phyloP scores from a whole-genome alignment of 2,113 vertebrate species.

The Cnemophilus loriae region DNA sequence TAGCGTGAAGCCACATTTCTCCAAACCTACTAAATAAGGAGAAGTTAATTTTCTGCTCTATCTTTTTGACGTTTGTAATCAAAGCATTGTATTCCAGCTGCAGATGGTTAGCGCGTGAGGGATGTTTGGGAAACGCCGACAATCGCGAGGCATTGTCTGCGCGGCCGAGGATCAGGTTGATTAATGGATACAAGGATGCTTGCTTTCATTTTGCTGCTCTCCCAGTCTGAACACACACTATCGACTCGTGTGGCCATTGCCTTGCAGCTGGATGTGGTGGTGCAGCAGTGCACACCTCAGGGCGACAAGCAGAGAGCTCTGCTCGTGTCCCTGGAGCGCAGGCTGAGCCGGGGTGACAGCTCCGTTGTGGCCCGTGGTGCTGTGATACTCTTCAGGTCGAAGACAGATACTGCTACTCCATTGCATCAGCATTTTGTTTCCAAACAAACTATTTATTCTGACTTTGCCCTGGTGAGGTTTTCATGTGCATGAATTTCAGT shows the following conservation, averaged over 20 bases:
- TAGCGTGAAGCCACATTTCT: slow-evolving; percentile 50
- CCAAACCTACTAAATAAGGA: slow-evolving; percentile 61
- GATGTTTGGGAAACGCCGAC: slow-evolving; percentile 23
- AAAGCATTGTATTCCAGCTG: slow-evolving; percentile 56
- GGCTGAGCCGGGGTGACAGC: neutral
- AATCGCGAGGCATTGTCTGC: slow-evolving; percentile 12
- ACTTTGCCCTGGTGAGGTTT: slow-evolving; percentile 1
- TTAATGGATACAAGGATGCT: slow-evolving; percentile 8
- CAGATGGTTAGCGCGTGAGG: slow-evolving; percentile 57
- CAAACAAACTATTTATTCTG: slow-evolving; percentile 8
- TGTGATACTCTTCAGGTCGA: neutral
- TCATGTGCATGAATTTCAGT: slow-evolving; percentile 18
- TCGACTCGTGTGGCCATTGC: neutral
- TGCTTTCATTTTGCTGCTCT: neutral
- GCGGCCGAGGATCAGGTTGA: neutral
- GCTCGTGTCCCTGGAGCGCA: neutral
- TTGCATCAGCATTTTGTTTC: neutral
- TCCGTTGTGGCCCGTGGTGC: neutral
- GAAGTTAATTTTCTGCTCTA: slow-evolving; percentile 73
- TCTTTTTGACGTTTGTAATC: slow-evolving; percentile 72
- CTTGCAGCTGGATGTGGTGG: neutral
- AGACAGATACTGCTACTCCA: neutral
- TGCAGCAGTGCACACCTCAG: neutral
- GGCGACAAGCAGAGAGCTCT: neutral
- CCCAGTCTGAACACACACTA: fast-evolving